Evolutionary conservation across 1,140 invertebrate species (phyloP).

Genomic region (Armadillidium nasatum): DNA sequence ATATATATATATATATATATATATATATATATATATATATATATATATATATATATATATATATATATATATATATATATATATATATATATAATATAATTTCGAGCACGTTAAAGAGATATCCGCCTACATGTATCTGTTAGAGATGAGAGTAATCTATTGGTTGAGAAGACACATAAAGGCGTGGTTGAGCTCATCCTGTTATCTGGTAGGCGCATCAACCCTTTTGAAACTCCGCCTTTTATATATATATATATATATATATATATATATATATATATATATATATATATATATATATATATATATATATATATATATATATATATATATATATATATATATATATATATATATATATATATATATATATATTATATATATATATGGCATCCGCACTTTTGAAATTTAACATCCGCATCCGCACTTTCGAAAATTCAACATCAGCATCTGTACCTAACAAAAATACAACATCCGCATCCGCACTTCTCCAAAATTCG

Average conservation of each 20-base stretch:
- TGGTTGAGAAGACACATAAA: not conserved
- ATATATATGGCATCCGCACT: too few relatives aligned
- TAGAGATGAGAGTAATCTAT: not conserved
- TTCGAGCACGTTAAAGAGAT: not conserved
- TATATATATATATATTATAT: not conserved
- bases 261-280: slow-evolving; percentile 2
- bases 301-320: not conserved
- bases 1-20: not conserved
- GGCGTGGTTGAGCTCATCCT: slow-evolving; percentile 4
- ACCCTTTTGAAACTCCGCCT: not conserved
- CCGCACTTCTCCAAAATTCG: too few relatives aligned
- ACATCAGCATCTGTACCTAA: too few relatives aligned
- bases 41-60: slow-evolving; percentile 11
- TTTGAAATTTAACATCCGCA: too few relatives aligned
- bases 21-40: not conserved
- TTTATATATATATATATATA: not conserved
- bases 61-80: slow-evolving; percentile 15
- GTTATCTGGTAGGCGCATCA: not conserved
- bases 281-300: slow-evolving; percentile 7
- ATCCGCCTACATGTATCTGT: not conserved
- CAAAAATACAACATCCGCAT: too few relatives aligned
- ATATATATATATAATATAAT: slow-evolving; percentile 3
- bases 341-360: not conserved
- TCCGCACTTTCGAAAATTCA: too few relatives aligned
- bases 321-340: not conserved